A percentile compares a stretch with the other conserved stretches of the same genome.
phyloP scores from a whole-genome alignment of 2,888 invertebrate genomes.

The Aplocera efformata region DNA sequence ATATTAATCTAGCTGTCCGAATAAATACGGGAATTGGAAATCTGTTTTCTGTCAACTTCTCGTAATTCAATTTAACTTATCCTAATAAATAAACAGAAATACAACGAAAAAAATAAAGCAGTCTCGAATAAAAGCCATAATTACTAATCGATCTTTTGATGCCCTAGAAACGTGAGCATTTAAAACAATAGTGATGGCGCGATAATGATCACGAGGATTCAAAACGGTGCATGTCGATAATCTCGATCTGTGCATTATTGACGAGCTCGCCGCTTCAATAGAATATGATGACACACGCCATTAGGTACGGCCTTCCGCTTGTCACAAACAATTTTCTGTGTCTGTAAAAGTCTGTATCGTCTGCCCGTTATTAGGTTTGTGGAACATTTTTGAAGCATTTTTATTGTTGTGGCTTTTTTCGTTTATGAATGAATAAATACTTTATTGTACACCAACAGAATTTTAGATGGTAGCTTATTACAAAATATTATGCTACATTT shows the following conservation, averaged over 20 bases:
- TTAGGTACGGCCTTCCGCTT: slow-evolving; percentile 50
- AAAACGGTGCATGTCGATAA: slow-evolving; percentile 73
- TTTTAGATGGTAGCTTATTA: too few relatives aligned
- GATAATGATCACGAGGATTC: slow-evolving; percentile 62
- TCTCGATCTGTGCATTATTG: slow-evolving; percentile 73
- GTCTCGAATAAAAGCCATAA: slow-evolving; percentile 30
- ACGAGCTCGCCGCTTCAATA: slow-evolving; percentile 61
- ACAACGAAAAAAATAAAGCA: slow-evolving; percentile 5
- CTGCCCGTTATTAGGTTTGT: too few relatives aligned
- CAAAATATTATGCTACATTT: too few relatives aligned
- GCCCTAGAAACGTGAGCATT: slow-evolving; percentile 57
- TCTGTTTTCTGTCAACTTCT: slow-evolving; percentile 13
- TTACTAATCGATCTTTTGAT: slow-evolving; percentile 57
- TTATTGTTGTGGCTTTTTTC: too few relatives aligned
- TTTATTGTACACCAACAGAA: too few relatives aligned
- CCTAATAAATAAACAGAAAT: neutral
- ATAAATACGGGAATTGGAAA: too few relatives aligned
- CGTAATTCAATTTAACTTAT: slow-evolving; percentile 4
- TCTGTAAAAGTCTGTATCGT: too few relatives aligned
- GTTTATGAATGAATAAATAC: too few relatives aligned
- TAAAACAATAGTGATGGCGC: slow-evolving; percentile 68
- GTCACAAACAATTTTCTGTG: slow-evolving; percentile 49
- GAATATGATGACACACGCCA: slow-evolving; percentile 74
- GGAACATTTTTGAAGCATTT: too few relatives aligned
- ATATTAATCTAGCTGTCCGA: too few relatives aligned